Conservation (phyloP, 2,797 vertebrate genomes). For the Galago senegalensis region DNA sequence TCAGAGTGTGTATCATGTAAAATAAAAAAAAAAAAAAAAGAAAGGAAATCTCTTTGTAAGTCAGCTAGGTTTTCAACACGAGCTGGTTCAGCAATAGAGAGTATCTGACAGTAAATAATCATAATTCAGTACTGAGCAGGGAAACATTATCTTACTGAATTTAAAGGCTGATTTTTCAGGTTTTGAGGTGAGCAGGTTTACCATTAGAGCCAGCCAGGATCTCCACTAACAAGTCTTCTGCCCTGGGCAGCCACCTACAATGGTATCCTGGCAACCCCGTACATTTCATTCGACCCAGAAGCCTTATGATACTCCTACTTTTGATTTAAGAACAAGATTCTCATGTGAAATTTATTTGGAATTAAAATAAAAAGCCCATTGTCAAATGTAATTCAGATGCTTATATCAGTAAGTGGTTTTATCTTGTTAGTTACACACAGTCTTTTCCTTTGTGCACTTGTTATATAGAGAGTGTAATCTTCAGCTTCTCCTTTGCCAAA, state of each 20-base stretch:
- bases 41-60: not conserved
- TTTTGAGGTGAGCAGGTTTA: not conserved
- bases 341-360: slow-evolving; percentile 64
- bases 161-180: not conserved
- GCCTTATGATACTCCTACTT: slow-evolving; percentile 33
- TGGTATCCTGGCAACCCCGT: slow-evolving; percentile 70
- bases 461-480: slow-evolving; percentile 69
- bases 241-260: not conserved
- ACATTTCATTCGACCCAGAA: slow-evolving; percentile 35
- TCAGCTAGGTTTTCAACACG: not conserved
- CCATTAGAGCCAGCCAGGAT: not conserved
- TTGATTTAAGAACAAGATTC: slow-evolving; percentile 44
- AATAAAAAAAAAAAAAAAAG: not conserved
- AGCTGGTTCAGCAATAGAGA: not conserved
- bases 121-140: not conserved
- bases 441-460: slow-evolving; percentile 55
- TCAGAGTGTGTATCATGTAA: not conserved
- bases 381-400: slow-evolving; percentile 70
- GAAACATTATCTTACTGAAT: slow-evolving; percentile 31
- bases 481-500: slow-evolving; percentile 65
- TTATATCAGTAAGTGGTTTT: slow-evolving; percentile 71
- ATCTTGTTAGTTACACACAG: slow-evolving; percentile 63
- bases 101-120: not conserved
- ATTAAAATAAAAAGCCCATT: slow-evolving; percentile 69
- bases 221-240: not conserved